phyloP scores from a whole-genome alignment of 1,140 invertebrate species.

The Thereuonema tuberculata region DNA sequence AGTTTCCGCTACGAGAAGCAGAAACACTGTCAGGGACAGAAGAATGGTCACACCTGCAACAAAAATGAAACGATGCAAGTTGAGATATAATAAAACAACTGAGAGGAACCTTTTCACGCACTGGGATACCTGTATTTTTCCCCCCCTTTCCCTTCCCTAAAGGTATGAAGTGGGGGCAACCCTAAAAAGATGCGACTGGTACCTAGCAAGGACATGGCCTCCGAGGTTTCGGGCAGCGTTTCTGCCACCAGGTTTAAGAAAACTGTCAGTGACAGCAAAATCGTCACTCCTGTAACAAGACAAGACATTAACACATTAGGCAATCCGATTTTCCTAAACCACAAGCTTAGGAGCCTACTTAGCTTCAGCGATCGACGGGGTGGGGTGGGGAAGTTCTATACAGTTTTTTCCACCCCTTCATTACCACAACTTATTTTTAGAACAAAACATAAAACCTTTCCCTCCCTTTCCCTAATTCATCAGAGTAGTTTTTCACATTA shows the following conservation, averaged over 20 bases:
- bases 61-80: conserved; percentile 9
- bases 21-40: conserved; percentile 98
- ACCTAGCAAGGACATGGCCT: conserved; percentile 49
- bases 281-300: conserved; percentile 88
- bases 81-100: not conserved
- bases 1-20: conserved; percentile 89
- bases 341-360: too few relatives aligned
- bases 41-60: conserved; percentile 98
- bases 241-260: conserved; percentile 94
- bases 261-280: conserved; percentile 98
- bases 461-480: too few relatives aligned
- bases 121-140: too few relatives aligned
- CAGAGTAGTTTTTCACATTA: too few relatives aligned
- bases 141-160: conserved; percentile 2
- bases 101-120: too few relatives aligned
- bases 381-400: too few relatives aligned
- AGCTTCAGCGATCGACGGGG: too few relatives aligned
- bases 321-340: too few relatives aligned
- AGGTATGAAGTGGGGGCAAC: conserved; percentile 3
- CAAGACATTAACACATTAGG: too few relatives aligned
- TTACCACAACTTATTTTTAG: too few relatives aligned
- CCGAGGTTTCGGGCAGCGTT: conserved; percentile 68
- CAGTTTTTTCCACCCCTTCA: too few relatives aligned
- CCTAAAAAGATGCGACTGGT: conserved; percentile 12
- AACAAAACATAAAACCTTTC: too few relatives aligned